Evolutionary conservation across 1,140 invertebrate species (phyloP), one percentile per base, ranked within the genome.

Genomic region (Zeugodacus cucurbitae): DNA sequence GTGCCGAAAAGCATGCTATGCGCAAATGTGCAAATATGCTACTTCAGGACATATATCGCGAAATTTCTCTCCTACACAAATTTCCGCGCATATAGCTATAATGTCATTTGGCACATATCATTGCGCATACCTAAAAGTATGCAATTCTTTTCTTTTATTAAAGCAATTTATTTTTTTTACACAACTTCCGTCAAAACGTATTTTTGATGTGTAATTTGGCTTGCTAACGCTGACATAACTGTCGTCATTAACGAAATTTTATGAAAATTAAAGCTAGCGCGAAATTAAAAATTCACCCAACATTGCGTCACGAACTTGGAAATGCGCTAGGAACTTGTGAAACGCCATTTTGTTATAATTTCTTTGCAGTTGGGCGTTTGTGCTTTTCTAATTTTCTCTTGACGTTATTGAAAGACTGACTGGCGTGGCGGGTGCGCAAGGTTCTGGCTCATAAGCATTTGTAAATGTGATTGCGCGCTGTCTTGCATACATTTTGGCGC

Each of bases 401-500:
- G 48, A 20, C 14, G 48, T 17, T 54, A 48, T 82, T 14, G 34
- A 48, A 48, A 48, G n/a, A 14, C 41, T 54, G 41, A 2, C 10
- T 11, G 22, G 37, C 48, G 20, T 54, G 41, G 7, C 10, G 26
- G 22, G 37, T 82, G 20, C n/a, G 22, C 11, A 20, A 44, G 7
- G 41, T 82, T 82, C 6, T 82, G 74, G 26, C 44, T 41, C 70
- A 22, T 41, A 41, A 74, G 70, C 5, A 41, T 74, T 74, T 37
- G 34, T 41, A 41, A 74, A 41, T 74, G 70, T 74, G 37, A 22
- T 41, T 41, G 34, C 32, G 34, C 32, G n/a, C n/a, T 54, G n/a
- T 29, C 26, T 59, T 86, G 85, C 85, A 58, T 86, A 86, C 54
- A 29, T 86, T 58, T 86, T 14, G 34, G 85, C 29, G 85, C 44